phyloP scores from a whole-genome alignment of 1,140 invertebrate genomes.

The Bombus cullumanus region DNA sequence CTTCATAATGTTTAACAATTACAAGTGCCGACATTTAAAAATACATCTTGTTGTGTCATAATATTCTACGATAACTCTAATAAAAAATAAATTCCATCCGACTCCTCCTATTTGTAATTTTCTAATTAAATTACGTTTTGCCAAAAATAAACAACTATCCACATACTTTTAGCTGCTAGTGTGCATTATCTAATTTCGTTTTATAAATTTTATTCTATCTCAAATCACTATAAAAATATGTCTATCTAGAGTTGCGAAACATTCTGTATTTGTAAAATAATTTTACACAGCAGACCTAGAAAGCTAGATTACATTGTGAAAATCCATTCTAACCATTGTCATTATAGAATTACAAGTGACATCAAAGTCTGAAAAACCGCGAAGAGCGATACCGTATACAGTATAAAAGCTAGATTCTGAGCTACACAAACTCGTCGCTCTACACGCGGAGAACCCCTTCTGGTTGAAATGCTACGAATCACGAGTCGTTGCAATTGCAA shows the following conservation, averaged over 20 bases:
- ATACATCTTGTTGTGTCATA: too few relatives aligned
- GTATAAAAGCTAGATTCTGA: not conserved
- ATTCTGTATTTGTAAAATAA: not conserved
- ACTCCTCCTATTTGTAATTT: not conserved
- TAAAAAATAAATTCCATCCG: too few relatives aligned
- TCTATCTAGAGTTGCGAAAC: not conserved
- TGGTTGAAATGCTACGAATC: slow-evolving; percentile 25
- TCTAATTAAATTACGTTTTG: not conserved
- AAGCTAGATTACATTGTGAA: not conserved
- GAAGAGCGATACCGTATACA: not conserved
- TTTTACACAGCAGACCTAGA: not conserved
- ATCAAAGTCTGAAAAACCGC: not conserved
- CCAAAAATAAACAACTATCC: not conserved
- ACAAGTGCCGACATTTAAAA: too few relatives aligned
- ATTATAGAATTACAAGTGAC: not conserved
- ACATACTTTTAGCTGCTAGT: not conserved
- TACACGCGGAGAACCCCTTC: not conserved
- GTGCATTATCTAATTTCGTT: not conserved
- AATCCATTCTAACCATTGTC: not conserved
- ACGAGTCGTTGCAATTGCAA: slow-evolving; percentile 36
- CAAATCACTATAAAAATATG: not conserved
- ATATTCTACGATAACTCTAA: too few relatives aligned
- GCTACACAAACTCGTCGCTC: slow-evolving; percentile 20
- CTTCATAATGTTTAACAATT: too few relatives aligned
- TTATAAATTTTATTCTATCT: not conserved